Percentiles rank a stretch among this genome's conserved stretches.
phyloP scores from a whole-genome alignment of 2,797 vertebrate genomes.

The Ctenosaura bakeri region DNA sequence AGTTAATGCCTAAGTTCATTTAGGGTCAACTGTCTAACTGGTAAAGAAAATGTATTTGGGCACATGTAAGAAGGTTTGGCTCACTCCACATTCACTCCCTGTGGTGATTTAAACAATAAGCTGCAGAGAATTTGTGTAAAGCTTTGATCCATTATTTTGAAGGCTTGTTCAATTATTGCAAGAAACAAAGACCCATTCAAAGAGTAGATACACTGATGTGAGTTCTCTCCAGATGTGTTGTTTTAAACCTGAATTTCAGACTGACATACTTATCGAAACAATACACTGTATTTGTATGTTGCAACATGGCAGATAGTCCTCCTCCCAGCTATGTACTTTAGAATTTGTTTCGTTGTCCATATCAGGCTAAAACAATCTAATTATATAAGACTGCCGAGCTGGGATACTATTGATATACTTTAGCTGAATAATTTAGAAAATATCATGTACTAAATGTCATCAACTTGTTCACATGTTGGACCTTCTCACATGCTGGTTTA shows the following conservation, averaged over 20 bases:
- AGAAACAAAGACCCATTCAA: slow-evolving; percentile 40
- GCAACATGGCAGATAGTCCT: neutral
- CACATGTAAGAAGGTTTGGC: slow-evolving; percentile 8
- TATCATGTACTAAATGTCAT: no score
- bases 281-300: slow-evolving; percentile 30
- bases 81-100: slow-evolving; percentile 5
- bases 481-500: no score
- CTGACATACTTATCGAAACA: slow-evolving; percentile 39
- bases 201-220: slow-evolving; percentile 12
- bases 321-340: slow-evolving; percentile 60
- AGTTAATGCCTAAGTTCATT: neutral
- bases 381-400: slow-evolving; percentile 36
- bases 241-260: slow-evolving; percentile 55
- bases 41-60: slow-evolving; percentile 29
- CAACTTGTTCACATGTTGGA: no score
- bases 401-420: slow-evolving; percentile 14
- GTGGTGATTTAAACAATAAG: neutral
- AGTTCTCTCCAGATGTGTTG: slow-evolving; percentile 34
- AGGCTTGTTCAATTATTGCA: slow-evolving; percentile 25
- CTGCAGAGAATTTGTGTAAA: slow-evolving; percentile 41
- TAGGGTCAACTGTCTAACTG: neutral
- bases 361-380: slow-evolving; percentile 30
- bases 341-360: slow-evolving; percentile 53
- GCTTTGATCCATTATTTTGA: slow-evolving; percentile 27
- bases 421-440: neutral